Conservation (phyloP, 1,140 invertebrate genomes). For the Brachionus manjavacas region DNA sequence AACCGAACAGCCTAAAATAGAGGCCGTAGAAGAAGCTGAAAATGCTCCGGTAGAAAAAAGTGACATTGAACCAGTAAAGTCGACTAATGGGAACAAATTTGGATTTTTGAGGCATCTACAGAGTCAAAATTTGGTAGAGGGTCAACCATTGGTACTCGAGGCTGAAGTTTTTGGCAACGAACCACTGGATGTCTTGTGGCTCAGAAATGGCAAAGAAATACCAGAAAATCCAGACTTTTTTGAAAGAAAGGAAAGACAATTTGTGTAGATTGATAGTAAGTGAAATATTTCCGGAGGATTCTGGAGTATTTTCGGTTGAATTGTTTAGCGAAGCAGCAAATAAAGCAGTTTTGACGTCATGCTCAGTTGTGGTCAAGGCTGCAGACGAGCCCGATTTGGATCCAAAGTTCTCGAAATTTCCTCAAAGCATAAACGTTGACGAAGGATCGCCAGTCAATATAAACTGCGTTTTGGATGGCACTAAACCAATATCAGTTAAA, state of each 20-base stretch:
- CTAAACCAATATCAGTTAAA: constrained; percentile 28
- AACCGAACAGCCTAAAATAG: neutral
- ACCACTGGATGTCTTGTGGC: constrained; percentile 17
- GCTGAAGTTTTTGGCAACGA: neutral
- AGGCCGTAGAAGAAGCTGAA: neutral
- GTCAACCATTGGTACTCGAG: constrained; percentile 9
- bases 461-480: constrained; percentile 1
- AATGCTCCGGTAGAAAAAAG: neutral
- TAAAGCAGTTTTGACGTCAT: neutral
- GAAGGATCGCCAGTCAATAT: neutral
- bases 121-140: constrained; percentile 37
- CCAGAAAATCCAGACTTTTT: constrained; percentile 43
- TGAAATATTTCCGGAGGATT: constrained; percentile 43
- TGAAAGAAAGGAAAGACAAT: constrained; percentile 33
- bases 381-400: constrained; percentile 32
- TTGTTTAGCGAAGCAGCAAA: neutral
- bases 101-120: neutral
- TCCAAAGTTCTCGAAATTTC: constrained; percentile 27
- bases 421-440: neutral
- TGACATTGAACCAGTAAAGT: neutral
- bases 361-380: constrained; percentile 35
- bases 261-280: constrained; percentile 9
- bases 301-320: constrained; percentile 35
- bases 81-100: neutral
- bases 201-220: constrained; percentile 43